Base-by-base conservation (phyloP, 2,797 vertebrate genomes). In the Acropternis orthonyx region DNA sequence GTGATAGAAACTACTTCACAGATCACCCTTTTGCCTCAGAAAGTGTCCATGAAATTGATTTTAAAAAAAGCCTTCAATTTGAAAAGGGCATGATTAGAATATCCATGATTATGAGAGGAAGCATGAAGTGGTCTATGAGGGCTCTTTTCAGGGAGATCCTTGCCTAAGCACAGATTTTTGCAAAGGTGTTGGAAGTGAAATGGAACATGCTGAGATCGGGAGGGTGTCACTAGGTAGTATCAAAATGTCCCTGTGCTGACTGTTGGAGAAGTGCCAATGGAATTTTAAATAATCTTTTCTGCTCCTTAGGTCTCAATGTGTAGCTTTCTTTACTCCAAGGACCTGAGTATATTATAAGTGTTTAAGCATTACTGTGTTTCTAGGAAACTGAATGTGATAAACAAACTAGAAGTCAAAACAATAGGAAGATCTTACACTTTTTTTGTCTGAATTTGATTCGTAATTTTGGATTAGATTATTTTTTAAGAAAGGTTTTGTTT, bases 101-200 rank as follows among this genome's bases (percentile, higher is more conserved):
- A 90, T 43, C 88, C 58, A 78, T 95, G 94, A 96, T 95, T 95
- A 88, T 87, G 65, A 96, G 85, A 96, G 94, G 94, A 96, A 95
- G 80, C 54, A 34, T 95, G 88, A 93, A 96, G 94, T 95, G 87
- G 89, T 65, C 82, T 75, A 44, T 91, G 78, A 96, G 93, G 91
- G 87, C 94, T 72, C 93, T 95, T 93, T 88, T 85, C 82, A 88
- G 87, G 88, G 92, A 89, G 26, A 78, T 91, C 79, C 89, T 95
- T 95, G 78, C 72, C 93, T 95, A 93, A 95, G 88, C 91, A 92
- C 2, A 89, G 91, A 85, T 91, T 94, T 94, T 95, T 96, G 82
- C 65, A 75, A 93, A 96, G 93, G 92, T 95, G 62, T 75, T 91
- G 43, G 66, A 83, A 96, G 82, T 65, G 37, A 74, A 91, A 93